Conservation (phyloP, 2,888 invertebrate genomes). For the Hirtodrosophila histrioides region DNA sequence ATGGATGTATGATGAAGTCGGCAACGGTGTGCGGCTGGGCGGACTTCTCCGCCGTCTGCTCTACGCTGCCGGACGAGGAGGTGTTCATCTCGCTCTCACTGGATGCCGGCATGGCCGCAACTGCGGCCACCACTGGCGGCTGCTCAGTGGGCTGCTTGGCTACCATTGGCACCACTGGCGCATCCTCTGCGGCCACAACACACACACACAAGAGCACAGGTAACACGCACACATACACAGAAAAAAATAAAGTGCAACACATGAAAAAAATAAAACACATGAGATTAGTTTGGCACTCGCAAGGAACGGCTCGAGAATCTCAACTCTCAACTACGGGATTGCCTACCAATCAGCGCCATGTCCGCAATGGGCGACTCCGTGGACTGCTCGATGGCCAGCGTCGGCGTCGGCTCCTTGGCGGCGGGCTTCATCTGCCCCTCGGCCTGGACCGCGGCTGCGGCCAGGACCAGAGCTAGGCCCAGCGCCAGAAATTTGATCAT, state of each 20-base stretch:
- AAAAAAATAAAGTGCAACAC: slow-evolving; percentile 60
- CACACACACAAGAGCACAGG: slow-evolving; percentile 8
- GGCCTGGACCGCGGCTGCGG: slow-evolving; percentile 31
- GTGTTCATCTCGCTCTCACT: too few species aligned
- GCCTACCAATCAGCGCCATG: slow-evolving; percentile 78
- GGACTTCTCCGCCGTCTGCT: slow-evolving; percentile 18
- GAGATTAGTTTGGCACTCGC: slow-evolving; percentile 26
- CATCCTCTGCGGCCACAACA: slow-evolving; percentile 45
- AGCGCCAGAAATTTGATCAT: slow-evolving; percentile 60
- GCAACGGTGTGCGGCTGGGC: slow-evolving; percentile 77
- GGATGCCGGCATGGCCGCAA: slow-evolving; percentile 16
- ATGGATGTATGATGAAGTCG: slow-evolving; percentile 79
- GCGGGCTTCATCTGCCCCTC: slow-evolving; percentile 35
- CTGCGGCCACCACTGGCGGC: slow-evolving; percentile 35
- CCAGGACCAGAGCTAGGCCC: slow-evolving; percentile 46
- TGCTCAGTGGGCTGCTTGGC: slow-evolving; percentile 62
- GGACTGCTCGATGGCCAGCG: slow-evolving; percentile 58
- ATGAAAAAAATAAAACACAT: slow-evolving; percentile 51
- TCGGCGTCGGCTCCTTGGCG: slow-evolving; percentile 32
- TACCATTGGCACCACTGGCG: slow-evolving; percentile 27
- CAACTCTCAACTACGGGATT: not conserved
- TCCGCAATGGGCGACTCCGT: slow-evolving; percentile 79
- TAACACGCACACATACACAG: slow-evolving; percentile 48
- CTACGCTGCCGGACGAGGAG: slow-evolving; percentile 5
- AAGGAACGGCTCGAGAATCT: too few species aligned